Percentiles rank a stretch among this genome's conserved stretches.
phyloP scores from a whole-genome alignment of 2,113 vertebrate species.

The Sporophila hypoxantha region DNA sequence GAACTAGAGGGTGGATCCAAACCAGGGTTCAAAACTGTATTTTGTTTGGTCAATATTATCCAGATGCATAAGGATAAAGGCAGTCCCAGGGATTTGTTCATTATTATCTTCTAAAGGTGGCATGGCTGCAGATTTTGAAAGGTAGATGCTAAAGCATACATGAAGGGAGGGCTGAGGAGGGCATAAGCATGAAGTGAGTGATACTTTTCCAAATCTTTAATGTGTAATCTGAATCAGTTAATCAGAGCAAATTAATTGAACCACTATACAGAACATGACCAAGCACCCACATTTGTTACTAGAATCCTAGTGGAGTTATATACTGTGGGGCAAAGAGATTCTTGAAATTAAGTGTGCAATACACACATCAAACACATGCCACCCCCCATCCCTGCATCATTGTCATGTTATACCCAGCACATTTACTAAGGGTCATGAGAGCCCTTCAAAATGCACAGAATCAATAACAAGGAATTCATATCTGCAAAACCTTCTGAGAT shows the following conservation, averaged over 20 bases:
- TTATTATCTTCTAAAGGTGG: neutral
- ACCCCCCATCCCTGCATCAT: accelerated
- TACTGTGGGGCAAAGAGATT: accelerated
- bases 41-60: neutral
- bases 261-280: neutral
- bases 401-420: neutral
- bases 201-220: neutral
- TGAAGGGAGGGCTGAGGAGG: neutral
- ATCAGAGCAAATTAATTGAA: neutral
- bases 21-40: neutral
- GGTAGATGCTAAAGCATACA: neutral
- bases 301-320: neutral
- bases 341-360: neutral
- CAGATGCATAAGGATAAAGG: neutral
- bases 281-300: neutral
- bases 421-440: neutral
- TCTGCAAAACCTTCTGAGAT: neutral
- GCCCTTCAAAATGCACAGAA: neutral
- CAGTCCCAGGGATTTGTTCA: neutral
- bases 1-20: neutral
- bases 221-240: neutral
- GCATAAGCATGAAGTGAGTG: neutral
- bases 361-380: neutral
- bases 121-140: neutral
- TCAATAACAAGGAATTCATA: neutral